phyloP scores from a whole-genome alignment of 2,113 vertebrate genomes.

The Odocoileus hemionus region DNA sequence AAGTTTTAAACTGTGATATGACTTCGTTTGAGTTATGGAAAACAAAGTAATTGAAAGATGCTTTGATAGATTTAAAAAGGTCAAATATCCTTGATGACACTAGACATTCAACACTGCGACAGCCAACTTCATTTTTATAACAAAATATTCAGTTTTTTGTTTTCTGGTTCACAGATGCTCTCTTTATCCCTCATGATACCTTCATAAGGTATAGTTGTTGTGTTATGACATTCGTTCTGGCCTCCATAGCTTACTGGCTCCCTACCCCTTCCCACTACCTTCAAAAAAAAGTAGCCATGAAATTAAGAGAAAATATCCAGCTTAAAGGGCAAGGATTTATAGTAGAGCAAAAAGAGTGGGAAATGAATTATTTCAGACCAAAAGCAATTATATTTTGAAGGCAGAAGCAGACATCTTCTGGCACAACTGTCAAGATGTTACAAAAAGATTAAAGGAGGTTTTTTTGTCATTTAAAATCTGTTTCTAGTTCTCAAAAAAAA shows the following conservation, averaged over 20 bases:
- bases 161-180: neutral
- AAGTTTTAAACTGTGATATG: neutral
- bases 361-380: conserved; percentile 75
- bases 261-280: neutral
- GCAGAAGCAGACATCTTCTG: conserved; percentile 72
- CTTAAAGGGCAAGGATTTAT: conserved; percentile 69
- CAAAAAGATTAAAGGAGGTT: conserved; percentile 75
- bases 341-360: conserved; percentile 56
- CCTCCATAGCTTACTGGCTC: neutral
- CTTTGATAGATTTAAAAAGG: conserved; percentile 50
- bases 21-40: conserved; percentile 44
- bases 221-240: neutral
- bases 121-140: conserved; percentile 27
- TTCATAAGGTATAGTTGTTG: neutral
- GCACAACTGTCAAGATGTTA: conserved; percentile 78
- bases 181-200: neutral
- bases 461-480: conserved; percentile 76
- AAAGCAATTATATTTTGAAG: conserved; percentile 80
- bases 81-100: conserved; percentile 36
- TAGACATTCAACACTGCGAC: conserved; percentile 30
- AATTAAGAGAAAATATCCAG: conserved; percentile 67
- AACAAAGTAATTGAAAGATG: conserved; percentile 46
- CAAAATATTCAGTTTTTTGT: conserved; percentile 2
- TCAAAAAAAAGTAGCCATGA: conserved; percentile 42
- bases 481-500: conserved; percentile 69